Conservation (phyloP, 64 coral and sea anemone genomes). For the Montipora sp. region DNA sequence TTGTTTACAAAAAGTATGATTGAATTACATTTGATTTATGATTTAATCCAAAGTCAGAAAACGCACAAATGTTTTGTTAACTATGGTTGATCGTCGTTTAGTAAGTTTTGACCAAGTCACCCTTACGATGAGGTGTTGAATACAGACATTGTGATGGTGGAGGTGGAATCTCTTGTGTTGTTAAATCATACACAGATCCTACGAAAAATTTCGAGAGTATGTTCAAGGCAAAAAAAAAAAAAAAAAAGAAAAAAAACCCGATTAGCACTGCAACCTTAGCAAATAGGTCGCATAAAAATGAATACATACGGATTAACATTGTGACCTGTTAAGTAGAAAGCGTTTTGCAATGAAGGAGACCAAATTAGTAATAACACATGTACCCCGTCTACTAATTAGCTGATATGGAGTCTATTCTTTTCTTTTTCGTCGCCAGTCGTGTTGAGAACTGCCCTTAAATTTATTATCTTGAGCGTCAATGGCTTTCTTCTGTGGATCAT, state of each 20-base stretch:
- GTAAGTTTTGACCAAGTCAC: neutral
- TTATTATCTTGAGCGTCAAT: neutral
- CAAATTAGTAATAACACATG: constrained; percentile 11
- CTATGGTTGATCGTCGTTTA: neutral
- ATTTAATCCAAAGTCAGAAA: constrained; percentile 1
- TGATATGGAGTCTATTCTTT: neutral
- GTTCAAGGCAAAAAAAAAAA: neutral
- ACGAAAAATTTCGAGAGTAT: neutral
- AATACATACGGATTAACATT: constrained; percentile 30
- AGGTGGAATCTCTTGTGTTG: too few species aligned
- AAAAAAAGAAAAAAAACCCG: too few species aligned
- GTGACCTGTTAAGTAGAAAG: constrained; percentile 40
- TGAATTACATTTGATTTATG: constrained; percentile 39
- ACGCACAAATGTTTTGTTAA: neutral
- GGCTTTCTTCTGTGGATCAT: neutral
- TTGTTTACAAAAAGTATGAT: neutral
- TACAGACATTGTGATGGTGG: too few species aligned
- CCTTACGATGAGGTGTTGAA: neutral
- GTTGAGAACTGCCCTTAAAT: neutral
- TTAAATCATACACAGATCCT: too few species aligned
- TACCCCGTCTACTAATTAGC: neutral
- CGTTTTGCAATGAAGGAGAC: constrained; percentile 28
- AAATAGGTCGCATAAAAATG: constrained; percentile 1
- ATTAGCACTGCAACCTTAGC: neutral
- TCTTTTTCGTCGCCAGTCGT: neutral